Conservation (phyloP, 2,797 vertebrate species). For the Babyrousa celebensis region DNA sequence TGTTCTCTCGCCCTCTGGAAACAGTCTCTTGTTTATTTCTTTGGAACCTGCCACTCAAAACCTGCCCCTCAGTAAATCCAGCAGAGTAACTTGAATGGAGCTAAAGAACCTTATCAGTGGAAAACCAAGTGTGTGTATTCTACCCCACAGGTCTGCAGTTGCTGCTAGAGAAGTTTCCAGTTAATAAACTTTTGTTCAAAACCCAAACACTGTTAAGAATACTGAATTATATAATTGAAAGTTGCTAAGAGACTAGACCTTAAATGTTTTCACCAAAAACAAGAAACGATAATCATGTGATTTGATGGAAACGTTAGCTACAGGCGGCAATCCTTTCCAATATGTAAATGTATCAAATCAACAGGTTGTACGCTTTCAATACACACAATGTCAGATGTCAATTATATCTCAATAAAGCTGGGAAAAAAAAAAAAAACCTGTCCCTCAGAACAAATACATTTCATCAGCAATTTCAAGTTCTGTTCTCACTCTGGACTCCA, state of each 20-base stretch:
- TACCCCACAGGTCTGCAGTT: not conserved
- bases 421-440: not conserved
- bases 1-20: not conserved
- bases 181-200: constrained; percentile 3
- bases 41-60: too few relatives aligned
- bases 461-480: too few relatives aligned
- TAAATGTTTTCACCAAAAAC: not conserved
- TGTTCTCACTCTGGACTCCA: too few relatives aligned
- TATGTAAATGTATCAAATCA: not conserved
- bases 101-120: not conserved
- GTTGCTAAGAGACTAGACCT: not conserved
- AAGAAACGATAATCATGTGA: not conserved
- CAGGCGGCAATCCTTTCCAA: not conserved
- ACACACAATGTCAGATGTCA: not conserved
- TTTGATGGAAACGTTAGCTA: not conserved
- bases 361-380: not conserved
- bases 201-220: not conserved
- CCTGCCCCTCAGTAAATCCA: not conserved
- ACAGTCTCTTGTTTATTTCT: too few relatives aligned
- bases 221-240: not conserved
- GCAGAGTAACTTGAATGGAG: not conserved
- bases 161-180: not conserved
- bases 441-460: too few relatives aligned
- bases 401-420: not conserved
- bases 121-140: not conserved